Base-by-base conservation (phyloP, 2,797 vertebrate genomes). In the Adelosebastes latens region DNA sequence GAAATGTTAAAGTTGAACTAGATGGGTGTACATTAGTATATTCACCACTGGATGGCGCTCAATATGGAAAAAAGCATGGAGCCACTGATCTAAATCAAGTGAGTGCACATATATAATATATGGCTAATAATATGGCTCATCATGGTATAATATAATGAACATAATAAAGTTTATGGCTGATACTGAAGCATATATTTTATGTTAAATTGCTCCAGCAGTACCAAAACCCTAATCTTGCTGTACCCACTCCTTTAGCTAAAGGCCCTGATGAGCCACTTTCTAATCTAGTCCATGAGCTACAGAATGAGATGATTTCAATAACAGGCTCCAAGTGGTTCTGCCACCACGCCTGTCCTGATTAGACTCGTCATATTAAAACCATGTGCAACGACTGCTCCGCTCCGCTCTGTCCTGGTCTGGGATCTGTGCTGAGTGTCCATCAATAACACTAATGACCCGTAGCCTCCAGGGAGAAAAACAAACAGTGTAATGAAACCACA, bases 391-490 rank as follows among this genome's bases (percentile, higher is more conserved):
- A 29, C 83, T 77, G 76, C 81, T 87, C 84, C 24, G 80, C 75
- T 83, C 84, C 27, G 80, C 72, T 81, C 80, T 64, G 72, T 86
- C 81, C 88, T 22, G 68, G 12, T 81, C 70, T 82, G 67, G 39
- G 79, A 76, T 49, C 87, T 75, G 75, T 8, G 78, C 82, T 60
- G 81, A 82, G 83, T 81, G 90, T 87, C 90, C 93, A 95, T 95
- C 92, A 92, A 94, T 95, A 94, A 94, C 89, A 72, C 81, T 92
- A 94, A 95, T 93, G 92, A 93, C 79, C 88, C 90, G n/a, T 86
- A 83, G 85, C 90, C 90, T 91, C 86, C 74, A 75, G 83, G 88
- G 89, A 88, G 89, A 84, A 89, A 91, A 93, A 93, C 86, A 92
- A 90, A 94, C 86, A 82, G 76, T 53, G 80, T 74, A 91, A 91